Evolutionary conservation across 2,888 invertebrate species (phyloP).

Genomic region (Papilio elwesi): DNA sequence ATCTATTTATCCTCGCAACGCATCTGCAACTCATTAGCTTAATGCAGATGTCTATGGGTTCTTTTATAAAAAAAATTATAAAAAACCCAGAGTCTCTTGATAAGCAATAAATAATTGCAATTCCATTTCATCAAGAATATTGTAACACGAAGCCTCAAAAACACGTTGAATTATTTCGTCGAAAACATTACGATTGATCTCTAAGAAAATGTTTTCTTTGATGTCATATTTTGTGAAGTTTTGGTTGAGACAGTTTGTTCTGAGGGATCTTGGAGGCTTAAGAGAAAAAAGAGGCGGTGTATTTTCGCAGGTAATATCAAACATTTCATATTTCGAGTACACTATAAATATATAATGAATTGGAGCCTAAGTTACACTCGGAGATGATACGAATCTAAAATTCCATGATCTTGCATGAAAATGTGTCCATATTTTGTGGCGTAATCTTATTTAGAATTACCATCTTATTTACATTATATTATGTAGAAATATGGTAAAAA

Average conservation of each 20-base stretch:
- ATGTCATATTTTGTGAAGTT: conserved; percentile 25
- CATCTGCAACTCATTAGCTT: too few species aligned
- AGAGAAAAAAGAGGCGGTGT: conserved; percentile 6
- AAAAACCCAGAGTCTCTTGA: too few species aligned
- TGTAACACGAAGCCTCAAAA: not conserved
- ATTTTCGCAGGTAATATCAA: conserved; percentile 15
- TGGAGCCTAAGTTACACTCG: not conserved
- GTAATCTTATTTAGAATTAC: not conserved
- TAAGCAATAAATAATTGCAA: too few species aligned
- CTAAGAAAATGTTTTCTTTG: conserved; percentile 25
- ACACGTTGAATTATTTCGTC: conserved; percentile 2
- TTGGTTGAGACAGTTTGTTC: conserved; percentile 30
- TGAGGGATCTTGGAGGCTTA: conserved; percentile 17
- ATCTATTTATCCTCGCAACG: too few species aligned
- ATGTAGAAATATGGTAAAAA: not conserved
- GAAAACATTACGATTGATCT: conserved; percentile 15
- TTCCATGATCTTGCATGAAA: conserved; percentile 21
- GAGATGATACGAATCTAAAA: conserved; percentile 26
- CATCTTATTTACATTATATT: not conserved
- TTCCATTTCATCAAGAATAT: not conserved
- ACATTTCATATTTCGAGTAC: conserved; percentile 21
- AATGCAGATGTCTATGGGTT: too few species aligned
- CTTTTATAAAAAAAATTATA: too few species aligned
- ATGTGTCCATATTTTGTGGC: not conserved
- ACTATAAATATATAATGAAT: conserved; percentile 38